Evolutionary conservation across 2,888 invertebrate genomes (phyloP).

Genomic region (Clivina fossor): DNA sequence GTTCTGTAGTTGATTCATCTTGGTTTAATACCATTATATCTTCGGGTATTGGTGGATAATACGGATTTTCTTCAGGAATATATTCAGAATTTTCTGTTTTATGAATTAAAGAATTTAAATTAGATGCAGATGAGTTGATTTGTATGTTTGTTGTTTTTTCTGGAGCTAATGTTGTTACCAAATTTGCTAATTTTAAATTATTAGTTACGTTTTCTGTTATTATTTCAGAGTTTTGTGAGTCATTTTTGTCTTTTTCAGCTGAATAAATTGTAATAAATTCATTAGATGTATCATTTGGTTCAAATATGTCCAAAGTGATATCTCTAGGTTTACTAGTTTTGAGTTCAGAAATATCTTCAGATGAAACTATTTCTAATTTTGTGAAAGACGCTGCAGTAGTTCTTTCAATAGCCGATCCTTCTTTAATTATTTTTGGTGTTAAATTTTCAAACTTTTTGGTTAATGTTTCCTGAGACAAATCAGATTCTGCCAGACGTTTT

Average conservation of each 20-base stretch:
- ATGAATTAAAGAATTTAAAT: conserved; percentile 26
- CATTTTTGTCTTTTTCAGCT: conserved; percentile 12
- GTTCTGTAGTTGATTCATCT: conserved; percentile 31
- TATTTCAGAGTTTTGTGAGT: too few relatives aligned
- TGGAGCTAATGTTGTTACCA: conserved; percentile 30
- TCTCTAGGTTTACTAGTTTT: too few relatives aligned
- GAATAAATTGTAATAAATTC: conserved; percentile 27
- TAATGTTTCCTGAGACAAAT: too few relatives aligned
- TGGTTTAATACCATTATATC: conserved; percentile 51
- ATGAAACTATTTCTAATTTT: too few relatives aligned
- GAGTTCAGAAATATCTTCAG: too few relatives aligned
- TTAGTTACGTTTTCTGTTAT: conserved; percentile 17
- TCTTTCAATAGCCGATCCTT: too few relatives aligned
- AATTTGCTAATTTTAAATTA: conserved; percentile 23
- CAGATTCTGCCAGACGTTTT: too few relatives aligned
- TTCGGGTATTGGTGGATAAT: conserved; percentile 58
- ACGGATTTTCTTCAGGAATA: conserved; percentile 53
- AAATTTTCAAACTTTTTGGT: too few relatives aligned
- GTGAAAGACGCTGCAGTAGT: too few relatives aligned
- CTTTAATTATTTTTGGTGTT: too few relatives aligned
- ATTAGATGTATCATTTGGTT: conserved; percentile 17
- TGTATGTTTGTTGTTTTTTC: conserved; percentile 30
- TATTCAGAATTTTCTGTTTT: conserved; percentile 34
- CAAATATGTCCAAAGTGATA: too few relatives aligned
- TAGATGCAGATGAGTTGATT: conserved; percentile 31